Percentiles rank a stretch among this genome's conserved stretches.
Evolutionary conservation across 2,888 invertebrate genomes (phyloP).

Genomic region (Parnassius glacialis): DNA sequence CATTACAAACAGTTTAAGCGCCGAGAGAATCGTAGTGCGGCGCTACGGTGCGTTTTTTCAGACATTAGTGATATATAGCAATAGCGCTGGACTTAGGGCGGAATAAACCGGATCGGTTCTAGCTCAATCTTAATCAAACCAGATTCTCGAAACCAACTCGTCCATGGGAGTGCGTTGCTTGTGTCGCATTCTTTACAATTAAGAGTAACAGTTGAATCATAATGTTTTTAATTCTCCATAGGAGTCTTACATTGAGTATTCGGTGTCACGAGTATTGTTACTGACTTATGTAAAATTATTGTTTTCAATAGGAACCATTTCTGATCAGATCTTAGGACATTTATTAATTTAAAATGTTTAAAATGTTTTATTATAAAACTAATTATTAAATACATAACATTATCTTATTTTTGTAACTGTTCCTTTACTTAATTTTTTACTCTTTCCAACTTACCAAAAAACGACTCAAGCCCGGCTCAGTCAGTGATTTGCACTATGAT

Average conservation of each 20-base stretch:
- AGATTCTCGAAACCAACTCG: slow-evolving; percentile 39
- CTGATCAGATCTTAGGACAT: no score
- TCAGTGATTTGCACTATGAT: no score
- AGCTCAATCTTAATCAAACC: slow-evolving; percentile 54
- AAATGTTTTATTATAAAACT: no score
- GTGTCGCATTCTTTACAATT: slow-evolving; percentile 64
- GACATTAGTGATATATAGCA: slow-evolving; percentile 43
- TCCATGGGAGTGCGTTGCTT: slow-evolving; percentile 43
- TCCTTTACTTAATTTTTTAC: no score
- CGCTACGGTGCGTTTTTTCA: slow-evolving; percentile 7
- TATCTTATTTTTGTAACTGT: no score
- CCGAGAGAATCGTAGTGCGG: slow-evolving; percentile 8
- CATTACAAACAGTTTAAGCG: slow-evolving; percentile 4
- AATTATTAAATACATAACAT: no score
- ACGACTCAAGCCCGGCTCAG: no score
- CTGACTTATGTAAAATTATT: background rate
- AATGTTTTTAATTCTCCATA: slow-evolving; percentile 32
- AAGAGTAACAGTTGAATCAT: slow-evolving; percentile 45
- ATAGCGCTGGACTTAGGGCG: slow-evolving; percentile 38
- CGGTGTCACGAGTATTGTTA: slow-evolving; percentile 18
- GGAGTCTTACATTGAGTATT: slow-evolving; percentile 19
- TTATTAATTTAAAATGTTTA: no score
- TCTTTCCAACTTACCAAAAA: no score
- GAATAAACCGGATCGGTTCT: slow-evolving; percentile 58
- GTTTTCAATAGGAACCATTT: no score